A percentile compares a stretch with the other conserved stretches of the same genome.
phyloP scores from a whole-genome alignment of 2,797 vertebrate genomes.

The Pseudocheirus occidentalis region DNA sequence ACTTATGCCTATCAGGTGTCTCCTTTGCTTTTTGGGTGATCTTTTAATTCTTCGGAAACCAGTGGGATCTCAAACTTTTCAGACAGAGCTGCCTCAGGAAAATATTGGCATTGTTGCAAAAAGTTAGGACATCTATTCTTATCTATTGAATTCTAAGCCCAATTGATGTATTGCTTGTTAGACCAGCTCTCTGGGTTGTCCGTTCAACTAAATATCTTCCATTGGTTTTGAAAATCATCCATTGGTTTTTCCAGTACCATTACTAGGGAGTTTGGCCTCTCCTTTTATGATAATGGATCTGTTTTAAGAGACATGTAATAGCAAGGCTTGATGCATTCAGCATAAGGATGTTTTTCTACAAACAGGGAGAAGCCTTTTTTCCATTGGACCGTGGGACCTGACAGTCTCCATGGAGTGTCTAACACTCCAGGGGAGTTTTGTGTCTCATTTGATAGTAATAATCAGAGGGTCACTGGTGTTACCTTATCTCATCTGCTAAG shows the following conservation, averaged over 20 bases:
- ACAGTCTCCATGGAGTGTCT: background rate
- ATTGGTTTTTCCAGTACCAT: background rate
- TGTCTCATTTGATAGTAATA: background rate
- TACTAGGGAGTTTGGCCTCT: background rate
- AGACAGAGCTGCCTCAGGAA: background rate
- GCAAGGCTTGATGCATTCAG: background rate
- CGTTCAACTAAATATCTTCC: background rate
- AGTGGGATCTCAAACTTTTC: background rate
- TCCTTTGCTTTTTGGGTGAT: background rate
- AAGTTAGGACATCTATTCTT: background rate
- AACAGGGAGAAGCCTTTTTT: background rate
- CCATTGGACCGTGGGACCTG: background rate
- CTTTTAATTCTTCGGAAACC: background rate
- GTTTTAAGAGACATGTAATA: background rate
- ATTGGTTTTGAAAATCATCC: background rate
- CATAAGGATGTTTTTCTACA: background rate
- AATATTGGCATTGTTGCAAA: background rate
- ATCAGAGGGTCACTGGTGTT: background rate
- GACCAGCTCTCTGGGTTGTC: background rate
- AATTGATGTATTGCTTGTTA: background rate
- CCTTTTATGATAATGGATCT: background rate
- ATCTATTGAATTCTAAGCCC: background rate
- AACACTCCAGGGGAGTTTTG: background rate
- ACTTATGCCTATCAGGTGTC: background rate
- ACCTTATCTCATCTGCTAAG: background rate